Conservation (phyloP, 2,888 invertebrate species). For the Sialis fuliginosa region DNA sequence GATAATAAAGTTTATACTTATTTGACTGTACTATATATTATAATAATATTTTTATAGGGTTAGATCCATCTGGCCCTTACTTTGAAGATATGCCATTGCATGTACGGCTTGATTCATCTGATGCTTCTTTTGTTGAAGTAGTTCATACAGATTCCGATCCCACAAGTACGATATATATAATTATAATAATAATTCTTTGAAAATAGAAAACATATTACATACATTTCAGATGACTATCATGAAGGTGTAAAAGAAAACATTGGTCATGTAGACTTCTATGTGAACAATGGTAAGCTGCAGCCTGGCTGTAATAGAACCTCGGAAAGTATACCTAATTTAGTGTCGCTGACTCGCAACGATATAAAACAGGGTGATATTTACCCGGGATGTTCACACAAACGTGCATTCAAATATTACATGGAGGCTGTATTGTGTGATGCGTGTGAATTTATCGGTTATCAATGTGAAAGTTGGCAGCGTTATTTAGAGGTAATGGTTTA, state of each 20-base stretch:
- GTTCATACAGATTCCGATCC: constrained; percentile 32
- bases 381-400: constrained; percentile 25
- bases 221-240: constrained; percentile 14
- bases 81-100: constrained; percentile 31
- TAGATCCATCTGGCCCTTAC: constrained; percentile 39
- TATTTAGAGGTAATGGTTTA: too few species aligned
- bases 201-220: background rate
- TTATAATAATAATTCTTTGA: background rate
- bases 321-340: constrained; percentile 13
- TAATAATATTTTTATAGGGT: constrained; percentile 19
- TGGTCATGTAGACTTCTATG: constrained; percentile 25
- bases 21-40: background rate
- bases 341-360: constrained; percentile 15
- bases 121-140: constrained; percentile 38
- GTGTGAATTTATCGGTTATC: constrained; percentile 22
- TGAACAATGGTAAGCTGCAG: constrained; percentile 22
- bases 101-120: constrained; percentile 31
- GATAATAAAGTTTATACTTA: background rate
- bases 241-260: constrained; percentile 21
- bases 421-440: constrained; percentile 19
- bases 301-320: constrained; percentile 21
- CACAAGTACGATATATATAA: constrained; percentile 11
- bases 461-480: constrained; percentile 15
- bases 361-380: constrained; percentile 20
- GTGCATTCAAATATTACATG: constrained; percentile 25